A percentile compares a stretch with the other conserved stretches of the same genome.
Conservation (phyloP, 2,888 invertebrate species). For the Monopis laevigella region DNA sequence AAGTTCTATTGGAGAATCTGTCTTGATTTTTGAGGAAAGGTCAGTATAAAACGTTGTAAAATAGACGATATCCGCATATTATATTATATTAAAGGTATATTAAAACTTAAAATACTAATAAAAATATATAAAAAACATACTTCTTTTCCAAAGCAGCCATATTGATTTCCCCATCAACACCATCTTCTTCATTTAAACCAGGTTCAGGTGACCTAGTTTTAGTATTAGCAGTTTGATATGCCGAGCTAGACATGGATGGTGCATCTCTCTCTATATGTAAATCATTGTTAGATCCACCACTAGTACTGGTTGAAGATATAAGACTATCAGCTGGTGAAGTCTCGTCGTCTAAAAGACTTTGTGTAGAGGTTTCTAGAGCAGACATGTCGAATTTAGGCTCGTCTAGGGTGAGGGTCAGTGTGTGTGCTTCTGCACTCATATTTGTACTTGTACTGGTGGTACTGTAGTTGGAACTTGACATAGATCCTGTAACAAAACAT, state of each 20-base stretch:
- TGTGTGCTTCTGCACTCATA: constrained; percentile 46
- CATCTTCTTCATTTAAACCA: constrained; percentile 30
- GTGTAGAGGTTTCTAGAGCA: constrained; percentile 73
- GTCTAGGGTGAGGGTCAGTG: constrained; percentile 72
- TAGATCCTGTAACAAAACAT: constrained; percentile 40
- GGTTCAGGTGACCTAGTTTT: constrained; percentile 56
- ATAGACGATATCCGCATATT: no score
- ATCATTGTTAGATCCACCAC: constrained; percentile 69
- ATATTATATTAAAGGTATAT: not conserved
- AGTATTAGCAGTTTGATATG: constrained; percentile 55
- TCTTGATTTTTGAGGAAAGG: no score
- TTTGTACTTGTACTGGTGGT: constrained; percentile 61
- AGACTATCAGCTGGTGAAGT: constrained; percentile 85
- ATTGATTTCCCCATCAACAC: constrained; percentile 41
- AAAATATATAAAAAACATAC: constrained; percentile 28
- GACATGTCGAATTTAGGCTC: constrained; percentile 81
- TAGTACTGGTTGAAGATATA: constrained; percentile 71
- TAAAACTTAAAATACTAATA: not conserved
- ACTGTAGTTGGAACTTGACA: constrained; percentile 63
- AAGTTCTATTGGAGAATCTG: no score
- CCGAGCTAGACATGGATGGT: constrained; percentile 49
- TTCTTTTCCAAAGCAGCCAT: constrained; percentile 39
- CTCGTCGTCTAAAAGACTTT: constrained; percentile 80
- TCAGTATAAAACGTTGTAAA: no score
- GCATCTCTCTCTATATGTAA: constrained; percentile 52